phyloP scores from a whole-genome alignment of 2,797 vertebrate genomes.

The Dermochelys coriacea region DNA sequence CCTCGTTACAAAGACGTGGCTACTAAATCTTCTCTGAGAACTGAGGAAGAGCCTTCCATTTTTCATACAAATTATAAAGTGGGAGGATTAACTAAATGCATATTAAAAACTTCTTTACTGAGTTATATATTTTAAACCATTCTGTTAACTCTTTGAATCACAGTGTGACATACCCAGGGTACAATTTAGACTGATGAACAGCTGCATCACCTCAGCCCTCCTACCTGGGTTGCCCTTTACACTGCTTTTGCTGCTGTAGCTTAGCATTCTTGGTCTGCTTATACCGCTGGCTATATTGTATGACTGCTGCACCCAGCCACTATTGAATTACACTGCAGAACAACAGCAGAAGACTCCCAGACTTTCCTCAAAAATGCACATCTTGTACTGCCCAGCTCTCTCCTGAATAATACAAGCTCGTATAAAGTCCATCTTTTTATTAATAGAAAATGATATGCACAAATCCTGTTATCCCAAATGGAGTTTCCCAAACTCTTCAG shows the following conservation, averaged over 20 bases:
- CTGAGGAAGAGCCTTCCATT: conserved; percentile 28
- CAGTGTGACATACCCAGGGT: background rate
- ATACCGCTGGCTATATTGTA: background rate
- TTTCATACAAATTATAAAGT: conserved; percentile 45
- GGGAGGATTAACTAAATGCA: conserved; percentile 52
- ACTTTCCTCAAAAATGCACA: background rate
- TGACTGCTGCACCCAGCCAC: background rate
- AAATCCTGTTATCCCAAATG: background rate
- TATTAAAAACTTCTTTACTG: background rate
- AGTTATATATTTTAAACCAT: background rate
- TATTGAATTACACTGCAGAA: background rate
- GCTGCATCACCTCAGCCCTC: background rate
- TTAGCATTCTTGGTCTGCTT: background rate
- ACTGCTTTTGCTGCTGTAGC: background rate
- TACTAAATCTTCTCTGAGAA: conserved; percentile 49
- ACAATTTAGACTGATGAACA: background rate
- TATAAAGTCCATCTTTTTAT: background rate
- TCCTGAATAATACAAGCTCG: background rate
- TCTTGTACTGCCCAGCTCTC: background rate
- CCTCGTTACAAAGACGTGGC: conserved; percentile 28
- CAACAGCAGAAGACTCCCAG: background rate
- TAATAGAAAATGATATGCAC: background rate
- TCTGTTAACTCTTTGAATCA: conserved; percentile 25
- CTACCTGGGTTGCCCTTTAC: background rate
- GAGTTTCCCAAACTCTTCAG: background rate